Evolutionary conservation across 2,797 vertebrate species (phyloP).

Genomic region (Peromyscus nudipes): DNA sequence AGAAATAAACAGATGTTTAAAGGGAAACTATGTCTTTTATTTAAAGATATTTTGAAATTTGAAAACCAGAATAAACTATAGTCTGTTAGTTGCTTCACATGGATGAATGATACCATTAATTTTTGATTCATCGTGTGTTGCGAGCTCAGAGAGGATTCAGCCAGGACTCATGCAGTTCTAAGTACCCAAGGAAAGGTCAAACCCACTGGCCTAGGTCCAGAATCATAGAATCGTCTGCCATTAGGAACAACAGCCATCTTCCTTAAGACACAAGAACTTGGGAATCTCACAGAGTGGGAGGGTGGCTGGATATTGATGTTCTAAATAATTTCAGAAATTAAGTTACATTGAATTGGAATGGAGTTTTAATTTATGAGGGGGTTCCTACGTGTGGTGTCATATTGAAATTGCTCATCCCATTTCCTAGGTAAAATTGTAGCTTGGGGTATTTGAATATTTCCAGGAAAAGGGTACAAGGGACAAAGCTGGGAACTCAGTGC

Average conservation of each 20-base stretch:
- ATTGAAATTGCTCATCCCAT: neutral
- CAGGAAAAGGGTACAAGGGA: accelerated
- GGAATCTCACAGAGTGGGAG: neutral
- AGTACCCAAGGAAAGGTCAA: neutral
- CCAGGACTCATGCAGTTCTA: neutral
- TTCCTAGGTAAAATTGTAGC: neutral
- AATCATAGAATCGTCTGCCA: neutral
- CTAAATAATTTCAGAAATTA: neutral
- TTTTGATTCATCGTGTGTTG: neutral
- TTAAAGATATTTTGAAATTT: neutral
- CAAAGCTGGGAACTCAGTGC: neutral
- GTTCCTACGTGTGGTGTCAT: neutral
- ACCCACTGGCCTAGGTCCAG: neutral
- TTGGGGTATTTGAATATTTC: neutral
- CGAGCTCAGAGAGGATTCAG: neutral
- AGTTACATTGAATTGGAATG: neutral
- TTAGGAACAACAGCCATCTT: neutral
- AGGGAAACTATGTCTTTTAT: neutral
- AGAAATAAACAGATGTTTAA: neutral
- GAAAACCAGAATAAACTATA: neutral
- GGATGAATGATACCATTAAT: neutral
- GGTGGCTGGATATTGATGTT: neutral
- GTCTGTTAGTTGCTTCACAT: neutral
- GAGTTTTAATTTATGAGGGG: neutral
- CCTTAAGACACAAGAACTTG: neutral